Evolutionary conservation across 2,888 invertebrate genomes (phyloP), one percentile per base, ranked within the genome.

Genomic region (Pegoplata infirma): DNA sequence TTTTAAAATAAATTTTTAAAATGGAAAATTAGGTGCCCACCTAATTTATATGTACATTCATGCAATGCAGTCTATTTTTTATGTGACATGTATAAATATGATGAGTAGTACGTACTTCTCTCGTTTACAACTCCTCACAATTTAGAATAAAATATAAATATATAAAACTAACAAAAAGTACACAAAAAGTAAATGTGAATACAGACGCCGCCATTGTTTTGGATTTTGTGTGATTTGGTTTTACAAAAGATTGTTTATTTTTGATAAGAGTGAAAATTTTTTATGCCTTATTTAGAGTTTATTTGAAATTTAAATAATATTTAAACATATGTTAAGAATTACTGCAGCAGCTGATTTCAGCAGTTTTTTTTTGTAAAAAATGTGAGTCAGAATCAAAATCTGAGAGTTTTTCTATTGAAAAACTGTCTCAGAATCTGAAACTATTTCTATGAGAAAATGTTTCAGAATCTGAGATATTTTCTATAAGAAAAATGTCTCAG

Each of bases 171-270:
- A 47, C 10, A 47, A 32, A 14, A 10, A 40, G n/a, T n/a, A n/a
- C 16, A 8, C 44, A 56, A 28, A 23, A 55, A 68, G 14, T 16
- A 59, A 73, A 68, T 73, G 69, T 58, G 69, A 74, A 69, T 75
- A 79, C 71, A 79, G 51, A 79, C 74, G 59, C 71, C 51, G 46
- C 55, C 78, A 71, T 79, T 79, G 78, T 74, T 74, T 56, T 46
- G 16, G 4, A 17, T 58, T 53, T 17, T 8, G 67, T 21, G 36
- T 51, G 5, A 17, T 4, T 66, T 56, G 17, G 40, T 19, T 46
- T n/a, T 47, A n/a, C 32, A 5, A 25, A 14, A 66, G 68, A 71
- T 79, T 75, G 66, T 69, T 78, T 66, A 53, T 44, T 59, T 36
- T 16, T 74, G 78, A 78, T 74, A 78, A 71, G 55, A 59, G 64